Conservation (phyloP, 2,888 invertebrate species). For the Dasypolia templi region DNA sequence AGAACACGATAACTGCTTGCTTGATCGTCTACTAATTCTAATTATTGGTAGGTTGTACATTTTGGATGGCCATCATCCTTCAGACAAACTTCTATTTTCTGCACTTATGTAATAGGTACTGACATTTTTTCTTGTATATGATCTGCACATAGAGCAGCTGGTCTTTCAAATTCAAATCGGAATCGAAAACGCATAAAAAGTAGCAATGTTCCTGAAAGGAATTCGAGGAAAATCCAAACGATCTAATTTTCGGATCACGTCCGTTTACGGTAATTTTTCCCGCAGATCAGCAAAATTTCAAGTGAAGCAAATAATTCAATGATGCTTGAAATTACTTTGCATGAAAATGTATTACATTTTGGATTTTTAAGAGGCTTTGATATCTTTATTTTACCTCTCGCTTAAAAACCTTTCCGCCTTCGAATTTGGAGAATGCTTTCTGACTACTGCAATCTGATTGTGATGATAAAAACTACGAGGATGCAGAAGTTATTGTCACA, state of each 20-base stretch:
- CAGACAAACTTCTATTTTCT: neutral
- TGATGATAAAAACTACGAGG: neutral
- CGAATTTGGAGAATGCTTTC: too few species aligned
- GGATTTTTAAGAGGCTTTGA: conserved; percentile 43
- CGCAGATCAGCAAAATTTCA: conserved; percentile 50
- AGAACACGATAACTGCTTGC: neutral
- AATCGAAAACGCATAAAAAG: conserved; percentile 25
- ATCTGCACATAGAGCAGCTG: conserved; percentile 16
- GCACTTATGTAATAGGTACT: neutral
- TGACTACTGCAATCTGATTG: neutral
- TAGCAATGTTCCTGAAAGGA: neutral
- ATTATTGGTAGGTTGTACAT: neutral
- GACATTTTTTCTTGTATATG: neutral
- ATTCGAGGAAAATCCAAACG: conserved; percentile 9
- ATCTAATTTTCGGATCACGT: conserved; percentile 52
- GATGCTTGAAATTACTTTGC: conserved; percentile 60
- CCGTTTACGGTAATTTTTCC: conserved; percentile 51
- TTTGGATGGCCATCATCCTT: neutral
- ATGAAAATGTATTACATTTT: conserved; percentile 52
- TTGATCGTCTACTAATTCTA: neutral
- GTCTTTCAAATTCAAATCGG: conserved; percentile 8
- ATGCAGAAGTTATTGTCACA: neutral
- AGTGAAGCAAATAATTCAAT: conserved; percentile 53
- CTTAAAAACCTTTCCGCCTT: neutral
- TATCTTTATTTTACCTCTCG: conserved; percentile 29